These are phyloP conservation scores for Condylura cristata DNA, from an alignment of 2,113 vertebrate genomes.

Conservation along the genomic window DNA sequence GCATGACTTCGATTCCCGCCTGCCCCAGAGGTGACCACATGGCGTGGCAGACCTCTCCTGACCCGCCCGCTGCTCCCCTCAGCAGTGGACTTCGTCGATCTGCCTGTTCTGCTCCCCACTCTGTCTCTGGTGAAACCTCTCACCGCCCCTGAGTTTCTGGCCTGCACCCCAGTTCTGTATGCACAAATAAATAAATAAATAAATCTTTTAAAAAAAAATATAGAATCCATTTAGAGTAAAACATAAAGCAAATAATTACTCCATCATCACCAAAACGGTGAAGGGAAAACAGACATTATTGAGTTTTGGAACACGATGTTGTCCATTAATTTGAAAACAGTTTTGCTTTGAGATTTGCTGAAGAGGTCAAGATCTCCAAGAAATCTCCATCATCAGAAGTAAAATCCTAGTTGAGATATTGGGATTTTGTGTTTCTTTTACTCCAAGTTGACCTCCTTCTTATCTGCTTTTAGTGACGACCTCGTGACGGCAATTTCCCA, in stretches of 20 bases:
- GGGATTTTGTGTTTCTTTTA: neutral
- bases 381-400: neutral
- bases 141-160: too few species aligned
- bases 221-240: neutral
- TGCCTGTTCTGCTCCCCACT: too few species aligned
- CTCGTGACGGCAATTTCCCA: too few species aligned
- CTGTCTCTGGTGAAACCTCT: too few species aligned
- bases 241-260: neutral
- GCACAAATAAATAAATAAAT: too few species aligned
- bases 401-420: neutral
- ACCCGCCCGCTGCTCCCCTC: too few species aligned
- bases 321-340: neutral
- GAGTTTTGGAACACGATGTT: neutral
- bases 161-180: too few species aligned
- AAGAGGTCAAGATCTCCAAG: neutral
- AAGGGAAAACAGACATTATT: neutral
- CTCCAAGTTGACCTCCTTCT: neutral
- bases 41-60: too few species aligned
- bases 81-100: too few species aligned
- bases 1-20: too few species aligned
- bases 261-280: neutral
- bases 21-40: too few species aligned
- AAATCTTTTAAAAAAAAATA: too few species aligned
- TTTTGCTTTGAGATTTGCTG: neutral
- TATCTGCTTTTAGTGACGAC: neutral